A percentile compares a stretch with the other conserved stretches of the same genome.
Conservation (phyloP, 2,888 invertebrate species). For the Caenorhabditis afra region DNA sequence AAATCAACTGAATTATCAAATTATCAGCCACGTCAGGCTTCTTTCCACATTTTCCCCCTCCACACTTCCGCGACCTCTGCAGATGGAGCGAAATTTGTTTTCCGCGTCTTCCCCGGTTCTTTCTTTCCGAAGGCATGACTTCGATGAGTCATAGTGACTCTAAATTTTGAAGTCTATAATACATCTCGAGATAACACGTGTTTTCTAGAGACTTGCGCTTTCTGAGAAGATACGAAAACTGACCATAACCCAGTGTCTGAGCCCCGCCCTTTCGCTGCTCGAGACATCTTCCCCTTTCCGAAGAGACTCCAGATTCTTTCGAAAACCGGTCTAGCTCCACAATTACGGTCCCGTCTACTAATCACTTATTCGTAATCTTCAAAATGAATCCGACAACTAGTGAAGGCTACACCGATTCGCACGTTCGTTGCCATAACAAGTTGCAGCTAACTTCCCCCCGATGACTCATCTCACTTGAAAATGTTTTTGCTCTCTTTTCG, state of each 20-base stretch:
- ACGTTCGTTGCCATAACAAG: too few relatives aligned
- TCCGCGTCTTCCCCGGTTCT: neutral
- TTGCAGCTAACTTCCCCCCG: too few relatives aligned
- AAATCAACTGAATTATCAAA: conserved; percentile 53
- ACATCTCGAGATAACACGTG: conserved; percentile 35
- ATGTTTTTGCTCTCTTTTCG: neutral
- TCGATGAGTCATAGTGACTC: conserved; percentile 16
- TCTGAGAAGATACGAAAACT: conserved; percentile 40
- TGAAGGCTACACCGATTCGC: too few relatives aligned
- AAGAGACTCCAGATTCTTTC: too few relatives aligned
- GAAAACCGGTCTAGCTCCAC: too few relatives aligned
- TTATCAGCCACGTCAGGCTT: conserved; percentile 43
- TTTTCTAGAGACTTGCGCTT: conserved; percentile 40
- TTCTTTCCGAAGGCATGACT: conserved; percentile 4
- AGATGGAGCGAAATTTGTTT: conserved; percentile 18
- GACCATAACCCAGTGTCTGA: conserved; percentile 36
- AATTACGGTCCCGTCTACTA: too few relatives aligned
- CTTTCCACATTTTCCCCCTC: conserved; percentile 33
- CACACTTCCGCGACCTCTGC: conserved; percentile 30
- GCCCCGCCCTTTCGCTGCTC: conserved; percentile 38
- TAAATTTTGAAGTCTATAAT: conserved; percentile 46
- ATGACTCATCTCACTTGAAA: too few relatives aligned
- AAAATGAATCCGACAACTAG: too few relatives aligned
- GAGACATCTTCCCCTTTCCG: neutral
- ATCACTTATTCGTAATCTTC: too few relatives aligned